Base-by-base conservation (phyloP, 37 sponge, comb jelly and placozoan genomes). In the Cladorhizidae sp. region DNA sequence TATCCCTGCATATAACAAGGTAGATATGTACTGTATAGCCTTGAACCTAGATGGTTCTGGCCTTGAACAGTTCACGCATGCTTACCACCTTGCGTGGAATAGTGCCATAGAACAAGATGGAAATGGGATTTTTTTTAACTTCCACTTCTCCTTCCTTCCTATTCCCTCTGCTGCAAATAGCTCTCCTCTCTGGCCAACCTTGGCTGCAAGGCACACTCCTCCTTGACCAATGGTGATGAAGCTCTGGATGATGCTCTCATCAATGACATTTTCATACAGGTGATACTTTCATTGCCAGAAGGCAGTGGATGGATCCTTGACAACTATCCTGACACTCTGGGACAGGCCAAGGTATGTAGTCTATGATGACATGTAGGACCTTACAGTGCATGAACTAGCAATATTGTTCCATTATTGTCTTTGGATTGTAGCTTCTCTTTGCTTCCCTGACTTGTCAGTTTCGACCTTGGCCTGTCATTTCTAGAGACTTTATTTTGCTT, bases 331-430 rank as follows among this genome's bases (percentile, higher is more conserved):
- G 85, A 79, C 25, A 92, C 95, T 6, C 77, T 88, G 57, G 65
- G 82, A 38, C 98, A 97, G 78, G 91, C 95, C 29, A 86, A 88
- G 75, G 88, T 95, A 42, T 29, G n/a, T n/a, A n/a, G n/a, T n/a
- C n/a, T n/a, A n/a, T n/a, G n/a, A n/a, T n/a, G n/a, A n/a, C n/a
- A n/a, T n/a, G n/a, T n/a, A n/a, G n/a, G n/a, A n/a, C n/a, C n/a
- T 29, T 3, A 32, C 37, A 67, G 68, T 29, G 20, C 5, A 5
- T 8, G 28, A 61, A 29, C 7, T 61, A 28, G 29, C 62, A 15
- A 61, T 61, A 5, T 17, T 12, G 17, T 61, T 61, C 5, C 3
- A 45, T 45, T 45, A 45, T 45, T 32, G 14, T 31, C 5, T 36
- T 68, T 8, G 9, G 23, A 1, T 1, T 9, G 15, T 70, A 83